Base-by-base conservation (phyloP, 2,113 vertebrate genomes). In the Chloroceryle aenea region DNA sequence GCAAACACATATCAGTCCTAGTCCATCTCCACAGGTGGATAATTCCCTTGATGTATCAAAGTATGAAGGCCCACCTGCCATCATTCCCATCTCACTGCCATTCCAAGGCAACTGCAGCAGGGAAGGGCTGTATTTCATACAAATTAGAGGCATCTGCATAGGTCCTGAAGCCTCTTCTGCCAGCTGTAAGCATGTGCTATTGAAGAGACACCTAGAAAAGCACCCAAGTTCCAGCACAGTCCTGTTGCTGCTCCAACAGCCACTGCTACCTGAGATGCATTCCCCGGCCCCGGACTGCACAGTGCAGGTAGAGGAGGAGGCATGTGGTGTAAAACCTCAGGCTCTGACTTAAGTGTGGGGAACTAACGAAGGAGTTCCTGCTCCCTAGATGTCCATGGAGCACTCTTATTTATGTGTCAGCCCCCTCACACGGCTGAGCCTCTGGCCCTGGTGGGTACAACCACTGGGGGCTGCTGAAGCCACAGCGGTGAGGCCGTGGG, bases 401-500 rank as follows among this genome's bases (percentile, higher is more conserved):
- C 42, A 26, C 12, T 36, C 19, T 58, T n/a, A 32, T 22, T 29
- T 36, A 1, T 23, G 29, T 47, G 45, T 47, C 38, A 38, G 23
- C 6, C 6, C 19, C n/a, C n/a, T 53, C 22, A 34, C n/a, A 32
- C 36, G 53, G 36, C 47, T 56, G 45, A 72, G 29, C 42, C 47
- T 58, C 64, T 47, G 29, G 42, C 30, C 20, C 30, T 62, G 25
- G 4, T 19, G 47, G 18, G 14, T 50, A 29, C 55, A 30, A 8
- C 19, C 16, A 3, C 3, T 8, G 9, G 29, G 25, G 32, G 32
- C 69, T 62, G 58, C 58, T 32, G 52, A 43, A 40, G 34, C 27
- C 0, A 4, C 42, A 22, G 12, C 3, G 1, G 56, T 30, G 29
- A 25, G 26, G 40, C 62, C 12, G 0, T 30, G 32, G 50, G 29